phyloP scores from a whole-genome alignment of 2,113 vertebrate species.

The Coptodon bakossiorum region DNA sequence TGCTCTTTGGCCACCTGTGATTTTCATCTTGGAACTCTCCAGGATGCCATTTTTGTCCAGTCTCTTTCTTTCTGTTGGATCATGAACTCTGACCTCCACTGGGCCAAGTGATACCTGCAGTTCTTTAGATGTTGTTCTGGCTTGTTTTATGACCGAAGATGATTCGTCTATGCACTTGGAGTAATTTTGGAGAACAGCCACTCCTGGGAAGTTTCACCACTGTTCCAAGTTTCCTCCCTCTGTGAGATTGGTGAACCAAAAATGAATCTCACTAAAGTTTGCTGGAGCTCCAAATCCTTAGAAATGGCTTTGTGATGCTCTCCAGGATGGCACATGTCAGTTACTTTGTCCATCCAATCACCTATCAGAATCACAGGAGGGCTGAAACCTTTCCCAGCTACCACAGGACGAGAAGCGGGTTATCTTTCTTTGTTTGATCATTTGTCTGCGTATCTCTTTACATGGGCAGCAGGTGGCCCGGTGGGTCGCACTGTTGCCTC shows the following conservation, averaged over 20 bases:
- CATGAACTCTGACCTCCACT: background rate
- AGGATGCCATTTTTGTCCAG: background rate
- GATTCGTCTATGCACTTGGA: background rate
- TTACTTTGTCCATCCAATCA: background rate
- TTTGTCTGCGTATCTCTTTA: background rate
- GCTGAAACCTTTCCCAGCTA: background rate
- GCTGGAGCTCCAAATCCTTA: background rate
- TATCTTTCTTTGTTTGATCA: background rate
- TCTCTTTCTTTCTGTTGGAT: background rate
- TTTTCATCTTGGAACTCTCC: background rate
- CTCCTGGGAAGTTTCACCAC: background rate
- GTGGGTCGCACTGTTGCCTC: background rate
- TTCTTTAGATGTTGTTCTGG: background rate
- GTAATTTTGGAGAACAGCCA: background rate
- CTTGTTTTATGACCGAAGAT: background rate
- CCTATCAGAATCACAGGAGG: background rate
- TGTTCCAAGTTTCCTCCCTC: background rate
- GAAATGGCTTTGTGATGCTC: background rate
- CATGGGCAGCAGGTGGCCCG: background rate
- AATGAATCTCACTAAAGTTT: background rate
- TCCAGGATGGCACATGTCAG: background rate
- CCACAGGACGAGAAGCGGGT: background rate
- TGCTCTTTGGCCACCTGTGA: background rate
- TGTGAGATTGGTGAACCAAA: background rate
- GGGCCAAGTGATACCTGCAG: background rate